Conservation (phyloP, 2,113 vertebrate species). For the Sphyrna mokarran region DNA sequence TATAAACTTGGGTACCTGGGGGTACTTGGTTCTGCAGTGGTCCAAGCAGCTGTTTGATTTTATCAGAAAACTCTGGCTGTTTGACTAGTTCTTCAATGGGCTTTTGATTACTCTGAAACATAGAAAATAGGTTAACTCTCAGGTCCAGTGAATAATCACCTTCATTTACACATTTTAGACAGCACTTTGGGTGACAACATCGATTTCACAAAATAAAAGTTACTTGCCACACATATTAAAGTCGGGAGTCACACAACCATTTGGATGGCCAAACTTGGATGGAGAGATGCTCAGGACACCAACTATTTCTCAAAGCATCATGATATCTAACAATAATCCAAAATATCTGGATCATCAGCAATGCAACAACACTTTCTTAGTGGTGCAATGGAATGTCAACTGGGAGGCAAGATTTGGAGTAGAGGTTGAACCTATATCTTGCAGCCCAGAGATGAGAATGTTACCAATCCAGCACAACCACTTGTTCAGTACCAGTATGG, state of each 20-base stretch:
- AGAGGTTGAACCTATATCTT: neutral
- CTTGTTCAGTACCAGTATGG: neutral
- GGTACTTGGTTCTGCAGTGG: conserved; percentile 50
- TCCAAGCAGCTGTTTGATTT: conserved; percentile 82
- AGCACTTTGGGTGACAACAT: neutral
- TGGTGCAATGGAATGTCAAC: neutral
- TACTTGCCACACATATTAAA: neutral
- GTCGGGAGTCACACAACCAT: neutral
- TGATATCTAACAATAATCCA: neutral
- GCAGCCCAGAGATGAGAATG: neutral
- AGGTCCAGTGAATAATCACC: neutral
- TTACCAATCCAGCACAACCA: neutral
- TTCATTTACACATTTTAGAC: neutral
- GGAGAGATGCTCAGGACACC: neutral
- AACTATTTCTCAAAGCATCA: neutral
- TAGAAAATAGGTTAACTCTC: neutral
- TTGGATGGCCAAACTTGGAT: neutral
- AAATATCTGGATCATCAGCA: neutral
- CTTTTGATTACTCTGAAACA: conserved; percentile 72
- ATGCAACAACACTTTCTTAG: no score
- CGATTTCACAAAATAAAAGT: neutral
- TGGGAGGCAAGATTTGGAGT: neutral
- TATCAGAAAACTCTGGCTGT: conserved; percentile 83
- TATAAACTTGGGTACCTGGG: neutral
- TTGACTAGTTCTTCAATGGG: conserved; percentile 80